A percentile compares a stretch with the other conserved stretches of the same genome.
Conservation (phyloP, 2,888 invertebrate genomes). For the Tetropium fuscum region DNA sequence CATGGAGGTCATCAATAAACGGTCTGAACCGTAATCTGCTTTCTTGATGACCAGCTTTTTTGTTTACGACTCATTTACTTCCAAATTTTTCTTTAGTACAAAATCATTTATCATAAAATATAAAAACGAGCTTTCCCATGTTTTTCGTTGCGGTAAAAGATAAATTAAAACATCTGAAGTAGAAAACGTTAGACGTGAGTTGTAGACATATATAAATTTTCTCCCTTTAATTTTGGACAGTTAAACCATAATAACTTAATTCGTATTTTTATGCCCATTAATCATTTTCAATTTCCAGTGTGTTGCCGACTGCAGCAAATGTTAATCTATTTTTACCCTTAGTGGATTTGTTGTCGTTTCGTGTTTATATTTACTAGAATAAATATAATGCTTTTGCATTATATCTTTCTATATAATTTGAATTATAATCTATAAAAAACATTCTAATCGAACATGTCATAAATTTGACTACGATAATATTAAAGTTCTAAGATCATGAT, state of each 20-base stretch:
- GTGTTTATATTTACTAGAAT: neutral
- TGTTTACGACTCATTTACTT: slow-evolving; percentile 65
- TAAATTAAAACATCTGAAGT: slow-evolving; percentile 50
- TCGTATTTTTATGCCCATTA: slow-evolving; percentile 30
- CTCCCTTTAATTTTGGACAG: slow-evolving; percentile 28
- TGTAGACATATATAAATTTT: slow-evolving; percentile 33
- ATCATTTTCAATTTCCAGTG: slow-evolving; percentile 21
- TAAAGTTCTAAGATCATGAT: too few species aligned
- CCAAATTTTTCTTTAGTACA: slow-evolving; percentile 57
- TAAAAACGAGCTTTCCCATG: slow-evolving; percentile 44
- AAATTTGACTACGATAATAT: too few species aligned
- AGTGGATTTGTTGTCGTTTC: neutral
- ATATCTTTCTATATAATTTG: too few species aligned
- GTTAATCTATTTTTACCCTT: slow-evolving; percentile 1
- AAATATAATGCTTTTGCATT: too few species aligned
- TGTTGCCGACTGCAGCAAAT: neutral
- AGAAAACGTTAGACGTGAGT: slow-evolving; percentile 46
- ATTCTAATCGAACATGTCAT: too few species aligned
- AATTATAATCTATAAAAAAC: too few species aligned
- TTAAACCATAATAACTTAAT: slow-evolving; percentile 30
- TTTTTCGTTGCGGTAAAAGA: slow-evolving; percentile 45
- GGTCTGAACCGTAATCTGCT: slow-evolving; percentile 63
- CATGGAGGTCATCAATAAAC: slow-evolving; percentile 65
- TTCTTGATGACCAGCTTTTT: slow-evolving; percentile 63
- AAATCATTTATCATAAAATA: slow-evolving; percentile 56